Evolutionary conservation across 2,797 vertebrate genomes (phyloP).

Genomic region (Propithecus perrieri): DNA sequence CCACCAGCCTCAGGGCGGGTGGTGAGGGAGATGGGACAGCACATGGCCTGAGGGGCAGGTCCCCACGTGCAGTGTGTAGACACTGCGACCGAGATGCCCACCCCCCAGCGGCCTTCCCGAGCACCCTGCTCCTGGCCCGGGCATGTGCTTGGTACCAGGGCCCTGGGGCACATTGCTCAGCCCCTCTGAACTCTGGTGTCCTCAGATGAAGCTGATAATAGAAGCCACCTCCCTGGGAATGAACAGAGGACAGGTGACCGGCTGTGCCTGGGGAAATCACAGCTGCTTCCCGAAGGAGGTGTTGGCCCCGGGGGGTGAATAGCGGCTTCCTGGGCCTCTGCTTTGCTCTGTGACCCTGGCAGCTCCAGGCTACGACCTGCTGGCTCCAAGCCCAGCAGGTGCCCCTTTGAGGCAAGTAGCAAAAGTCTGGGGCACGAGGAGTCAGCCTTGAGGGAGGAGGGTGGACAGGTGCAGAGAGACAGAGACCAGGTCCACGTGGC

Average conservation of each 20-base stretch:
- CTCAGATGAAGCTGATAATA: neutral
- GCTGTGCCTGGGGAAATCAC: neutral
- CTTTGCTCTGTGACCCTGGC: neutral
- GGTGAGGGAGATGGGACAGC: neutral
- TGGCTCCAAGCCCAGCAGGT: neutral
- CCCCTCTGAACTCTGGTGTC: neutral
- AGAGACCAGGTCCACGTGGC: neutral
- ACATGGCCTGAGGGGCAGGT: rapidly evolving
- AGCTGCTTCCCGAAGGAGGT: neutral
- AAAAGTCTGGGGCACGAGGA: neutral
- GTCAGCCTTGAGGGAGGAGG: neutral
- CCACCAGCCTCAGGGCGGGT: neutral
- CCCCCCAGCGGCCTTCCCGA: neutral
- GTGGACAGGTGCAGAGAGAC: neutral
- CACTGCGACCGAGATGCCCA: rapidly evolving
- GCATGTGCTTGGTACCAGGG: neutral
- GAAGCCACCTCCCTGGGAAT: neutral
- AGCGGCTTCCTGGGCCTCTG: no score
- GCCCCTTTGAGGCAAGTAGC: neutral
- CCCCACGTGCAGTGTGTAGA: rapidly evolving
- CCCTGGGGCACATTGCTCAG: neutral
- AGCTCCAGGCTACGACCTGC: neutral
- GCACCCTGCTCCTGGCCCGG: rapidly evolving
- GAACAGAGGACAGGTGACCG: neutral
- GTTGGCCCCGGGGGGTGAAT: neutral